Evolutionary conservation across 2,797 vertebrate species (phyloP), one percentile per base, ranked within the genome.

Genomic region (Coregonus sp.): DNA sequence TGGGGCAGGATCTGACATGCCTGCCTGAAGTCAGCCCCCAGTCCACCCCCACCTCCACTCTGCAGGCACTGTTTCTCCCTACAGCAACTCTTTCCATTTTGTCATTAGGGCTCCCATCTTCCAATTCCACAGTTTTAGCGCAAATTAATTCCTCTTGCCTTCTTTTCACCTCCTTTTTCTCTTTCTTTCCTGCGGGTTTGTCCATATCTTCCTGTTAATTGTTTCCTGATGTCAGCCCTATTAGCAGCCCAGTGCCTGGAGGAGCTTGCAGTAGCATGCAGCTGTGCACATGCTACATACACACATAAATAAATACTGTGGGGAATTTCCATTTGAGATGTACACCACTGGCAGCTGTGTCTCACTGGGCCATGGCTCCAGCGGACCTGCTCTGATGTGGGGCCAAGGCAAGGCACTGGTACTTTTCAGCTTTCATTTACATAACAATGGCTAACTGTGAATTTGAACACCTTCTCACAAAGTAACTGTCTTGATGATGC

Each of bases 21-120:
- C 76, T 74, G 75, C 82, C 81, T 79, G 84, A 83, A 89, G 83
- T 86, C 74, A 77, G 51, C 68, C 75, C 70, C 15, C 40, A 47
- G 40, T 18, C 15, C 67, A 37, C 67, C 15, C 40, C 40, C 40
- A 14, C 20, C 67, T 29, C 67, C 9, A 68, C 66, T 35, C 80
- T 77, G 78, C 80, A 79, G 80, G 59, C 5, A 1, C 80, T 81
- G 83, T 87, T 81, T 86, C 78, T 85, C 78, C 78, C 11, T 82
- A 79, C 83, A 75, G 85, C 74, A 67, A 59, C 25, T 75, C 80
- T 86, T 82, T 87, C 85, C 78, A 71, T 88, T 81, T 59, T 80
- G 87, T 90, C 87, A 88, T 90, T 88, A 87, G 59, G 25, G 20
- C 76, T 86, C 78, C 80, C 68, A 74, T 81, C 52, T 85, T 80